Conservation (phyloP, 2,113 vertebrate species). For the Syngnathoides biaculeatus region DNA sequence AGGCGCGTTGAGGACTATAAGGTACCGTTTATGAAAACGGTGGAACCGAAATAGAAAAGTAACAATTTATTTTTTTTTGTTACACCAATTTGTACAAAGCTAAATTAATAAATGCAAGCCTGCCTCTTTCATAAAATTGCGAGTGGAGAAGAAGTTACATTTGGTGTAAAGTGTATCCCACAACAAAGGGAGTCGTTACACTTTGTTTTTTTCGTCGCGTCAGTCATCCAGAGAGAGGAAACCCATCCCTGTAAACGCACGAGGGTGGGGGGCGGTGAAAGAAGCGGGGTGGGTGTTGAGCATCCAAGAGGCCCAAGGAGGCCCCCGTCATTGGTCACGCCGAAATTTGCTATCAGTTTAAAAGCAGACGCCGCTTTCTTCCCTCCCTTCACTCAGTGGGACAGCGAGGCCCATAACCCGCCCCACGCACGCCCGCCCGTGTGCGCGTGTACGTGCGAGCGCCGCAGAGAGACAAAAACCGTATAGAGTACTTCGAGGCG, state of each 20-base stretch:
- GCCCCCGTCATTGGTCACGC: slow-evolving; percentile 68
- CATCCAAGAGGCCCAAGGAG: slow-evolving; percentile 3
- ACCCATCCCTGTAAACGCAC: slow-evolving; percentile 50
- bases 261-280: slow-evolving; percentile 24
- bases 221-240: slow-evolving; percentile 48
- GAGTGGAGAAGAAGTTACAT: slow-evolving; percentile 26
- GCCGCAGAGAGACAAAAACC: slow-evolving; percentile 36
- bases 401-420: slow-evolving; percentile 17
- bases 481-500: slow-evolving; percentile 17
- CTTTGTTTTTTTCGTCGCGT: slow-evolving; percentile 36
- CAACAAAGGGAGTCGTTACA: slow-evolving; percentile 29
- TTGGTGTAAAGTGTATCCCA: slow-evolving; percentile 21
- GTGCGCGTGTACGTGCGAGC: slow-evolving; percentile 11
- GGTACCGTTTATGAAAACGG: background rate
- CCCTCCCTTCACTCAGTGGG: slow-evolving; percentile 59
- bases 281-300: slow-evolving; percentile 48
- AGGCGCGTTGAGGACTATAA: background rate
- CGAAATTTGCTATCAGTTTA: slow-evolving; percentile 58
- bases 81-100: no score
- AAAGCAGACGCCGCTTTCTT: slow-evolving; percentile 48
- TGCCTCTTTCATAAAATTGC: no score
- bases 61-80: no score
- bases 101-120: slow-evolving; percentile 23
- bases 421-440: background rate
- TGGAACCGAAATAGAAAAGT: background rate